These are phyloP conservation scores for Lanistes nyassanus DNA, from an alignment of 1,140 invertebrate species.

Conservation along the genomic window DNA sequence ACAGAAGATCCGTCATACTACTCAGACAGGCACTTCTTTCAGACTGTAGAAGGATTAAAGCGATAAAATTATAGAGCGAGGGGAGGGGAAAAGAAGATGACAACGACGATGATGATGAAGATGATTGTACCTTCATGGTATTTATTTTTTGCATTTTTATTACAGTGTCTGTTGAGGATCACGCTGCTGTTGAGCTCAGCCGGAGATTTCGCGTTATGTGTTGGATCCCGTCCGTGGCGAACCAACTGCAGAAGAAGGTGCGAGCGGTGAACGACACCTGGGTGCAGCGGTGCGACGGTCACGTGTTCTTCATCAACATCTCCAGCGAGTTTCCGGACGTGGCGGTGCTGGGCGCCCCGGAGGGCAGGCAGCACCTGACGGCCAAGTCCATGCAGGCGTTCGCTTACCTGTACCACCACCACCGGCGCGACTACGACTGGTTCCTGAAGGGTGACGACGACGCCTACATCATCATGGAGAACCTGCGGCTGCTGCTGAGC, in stretches of 20 bases:
- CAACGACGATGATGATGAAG: no score
- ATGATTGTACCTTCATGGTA: no score
- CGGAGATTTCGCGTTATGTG: slow-evolving; percentile 80
- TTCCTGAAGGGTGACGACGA: slow-evolving; percentile 69
- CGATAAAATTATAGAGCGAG: no score
- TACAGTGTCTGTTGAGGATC: no score
- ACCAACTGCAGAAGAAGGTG: slow-evolving; percentile 88
- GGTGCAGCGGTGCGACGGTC: slow-evolving; percentile 89
- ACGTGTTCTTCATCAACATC: slow-evolving; percentile 74
- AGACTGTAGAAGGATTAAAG: no score
- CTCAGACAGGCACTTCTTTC: no score
- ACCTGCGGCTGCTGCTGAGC: slow-evolving; percentile 55
- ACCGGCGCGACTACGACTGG: slow-evolving; percentile 21
- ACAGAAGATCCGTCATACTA: no score
- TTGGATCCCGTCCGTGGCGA: slow-evolving; percentile 92
- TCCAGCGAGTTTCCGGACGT: neutral
- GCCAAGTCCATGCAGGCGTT: slow-evolving; percentile 74
- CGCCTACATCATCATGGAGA: slow-evolving; percentile 77
- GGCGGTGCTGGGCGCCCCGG: neutral
- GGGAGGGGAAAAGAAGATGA: no score
- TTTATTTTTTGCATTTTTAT: no score
- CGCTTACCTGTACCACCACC: slow-evolving; percentile 67
- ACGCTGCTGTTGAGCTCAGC: slow-evolving; percentile 65
- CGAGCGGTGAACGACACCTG: slow-evolving; percentile 93
- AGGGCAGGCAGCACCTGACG: slow-evolving; percentile 36